Evolutionary conservation across 2,797 vertebrate genomes (phyloP).

Genomic region (Acanthopagrus latus): DNA sequence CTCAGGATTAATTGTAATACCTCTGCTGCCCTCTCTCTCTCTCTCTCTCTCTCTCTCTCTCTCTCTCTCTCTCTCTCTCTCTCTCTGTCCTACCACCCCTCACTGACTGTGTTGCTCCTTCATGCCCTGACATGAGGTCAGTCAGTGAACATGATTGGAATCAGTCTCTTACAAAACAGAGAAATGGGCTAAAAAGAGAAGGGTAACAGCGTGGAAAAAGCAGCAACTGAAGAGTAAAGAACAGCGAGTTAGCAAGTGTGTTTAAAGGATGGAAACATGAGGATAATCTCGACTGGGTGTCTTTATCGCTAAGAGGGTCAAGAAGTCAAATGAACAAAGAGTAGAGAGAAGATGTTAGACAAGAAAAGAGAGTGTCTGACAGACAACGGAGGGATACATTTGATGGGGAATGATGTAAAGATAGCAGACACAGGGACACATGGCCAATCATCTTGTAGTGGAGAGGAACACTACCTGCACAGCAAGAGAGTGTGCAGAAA

Average conservation of each 20-base stretch:
- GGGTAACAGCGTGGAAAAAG: background rate
- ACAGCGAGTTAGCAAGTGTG: conserved; percentile 10
- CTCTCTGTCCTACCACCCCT: background rate
- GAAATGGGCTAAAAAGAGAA: background rate
- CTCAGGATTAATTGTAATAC: background rate
- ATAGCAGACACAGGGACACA: background rate
- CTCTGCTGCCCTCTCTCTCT: background rate
- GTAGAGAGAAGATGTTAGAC: conserved; percentile 7
- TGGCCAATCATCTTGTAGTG: no score
- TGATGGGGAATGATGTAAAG: background rate
- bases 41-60: background rate
- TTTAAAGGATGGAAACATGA: conserved; percentile 19
- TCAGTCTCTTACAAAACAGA: conserved; percentile 38
- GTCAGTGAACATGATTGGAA: conserved; percentile 42
- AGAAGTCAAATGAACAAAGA: conserved; percentile 17
- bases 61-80: background rate
- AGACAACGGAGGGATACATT: background rate
- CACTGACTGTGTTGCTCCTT: conserved; percentile 9
- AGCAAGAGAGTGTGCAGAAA: background rate
- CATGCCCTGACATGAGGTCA: conserved; percentile 43
- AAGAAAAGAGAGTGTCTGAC: conserved; percentile 25
- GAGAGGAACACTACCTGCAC: background rate
- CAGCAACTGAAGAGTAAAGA: conserved; percentile 15
- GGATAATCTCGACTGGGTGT: conserved; percentile 26
- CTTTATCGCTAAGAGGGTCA: conserved; percentile 40